A percentile compares a stretch with the other conserved stretches of the same genome.
These are phyloP conservation scores for Paralichthys olivaceus DNA, from an alignment of 2,113 vertebrate genomes.

Conservation along the genomic window DNA sequence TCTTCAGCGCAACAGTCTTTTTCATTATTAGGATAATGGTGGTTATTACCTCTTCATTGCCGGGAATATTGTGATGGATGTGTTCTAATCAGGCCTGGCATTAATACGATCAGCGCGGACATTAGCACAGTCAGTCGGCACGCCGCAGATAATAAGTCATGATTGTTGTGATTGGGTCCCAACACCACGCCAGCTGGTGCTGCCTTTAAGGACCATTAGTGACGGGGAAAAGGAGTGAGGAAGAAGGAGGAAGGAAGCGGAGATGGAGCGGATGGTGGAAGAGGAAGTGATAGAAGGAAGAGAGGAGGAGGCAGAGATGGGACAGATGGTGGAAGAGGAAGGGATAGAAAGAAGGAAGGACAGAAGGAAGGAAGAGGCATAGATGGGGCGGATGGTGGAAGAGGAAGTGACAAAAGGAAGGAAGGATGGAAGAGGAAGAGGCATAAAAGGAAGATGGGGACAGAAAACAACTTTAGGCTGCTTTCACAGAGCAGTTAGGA, in stretches of 20 bases:
- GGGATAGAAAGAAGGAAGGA: not conserved
- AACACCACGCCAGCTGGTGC: slow-evolving; percentile 70
- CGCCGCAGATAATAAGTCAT: slow-evolving; percentile 71
- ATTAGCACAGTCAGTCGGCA: slow-evolving; percentile 75
- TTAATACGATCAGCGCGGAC: slow-evolving; percentile 72
- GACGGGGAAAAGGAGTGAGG: slow-evolving; percentile 38
- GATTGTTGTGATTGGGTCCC: slow-evolving; percentile 77
- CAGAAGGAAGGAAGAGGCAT: not conserved
- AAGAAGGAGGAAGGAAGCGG: slow-evolving; percentile 4
- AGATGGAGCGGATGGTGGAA: not conserved
- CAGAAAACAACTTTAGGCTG: slow-evolving; percentile 8
- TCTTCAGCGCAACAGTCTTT: slow-evolving; percentile 64
- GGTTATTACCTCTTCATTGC: slow-evolving; percentile 73
- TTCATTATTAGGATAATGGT: slow-evolving; percentile 70
- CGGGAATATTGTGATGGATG: slow-evolving; percentile 74
- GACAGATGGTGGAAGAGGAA: not conserved
- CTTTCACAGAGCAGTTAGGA: not conserved
- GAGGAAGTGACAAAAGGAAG: not conserved
- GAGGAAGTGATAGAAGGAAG: not conserved
- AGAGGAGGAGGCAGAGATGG: not conserved
- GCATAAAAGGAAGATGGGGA: slow-evolving; percentile 5
- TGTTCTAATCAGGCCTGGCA: slow-evolving; percentile 68
- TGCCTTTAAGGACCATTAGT: slow-evolving; percentile 75
- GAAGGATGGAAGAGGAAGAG: not conserved
- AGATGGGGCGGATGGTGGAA: not conserved